phyloP scores from a whole-genome alignment of 1,140 invertebrate genomes.

The Drosophila insularis region DNA sequence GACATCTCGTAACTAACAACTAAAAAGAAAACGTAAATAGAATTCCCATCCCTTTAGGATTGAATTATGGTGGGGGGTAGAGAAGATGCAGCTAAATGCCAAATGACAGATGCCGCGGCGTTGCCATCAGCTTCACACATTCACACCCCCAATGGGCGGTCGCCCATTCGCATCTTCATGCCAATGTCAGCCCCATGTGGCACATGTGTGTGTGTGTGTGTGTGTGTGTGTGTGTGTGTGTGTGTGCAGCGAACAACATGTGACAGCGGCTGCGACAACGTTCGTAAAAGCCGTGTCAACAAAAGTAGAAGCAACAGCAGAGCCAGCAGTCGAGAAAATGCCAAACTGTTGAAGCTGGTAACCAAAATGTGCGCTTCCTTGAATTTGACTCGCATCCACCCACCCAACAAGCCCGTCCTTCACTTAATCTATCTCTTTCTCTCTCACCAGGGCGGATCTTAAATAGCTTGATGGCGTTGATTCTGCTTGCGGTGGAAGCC shows the following conservation, averaged over 20 bases:
- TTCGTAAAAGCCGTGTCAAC: slow-evolving; percentile 73
- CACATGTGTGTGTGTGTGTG: slow-evolving; percentile 5
- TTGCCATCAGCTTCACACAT: slow-evolving; percentile 45
- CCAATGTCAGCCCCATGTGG: slow-evolving; percentile 17
- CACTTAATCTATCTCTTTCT: not conserved
- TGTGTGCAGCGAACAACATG: slow-evolving; percentile 62
- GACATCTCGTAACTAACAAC: slow-evolving; percentile 55
- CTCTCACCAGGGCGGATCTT: slow-evolving; percentile 9
- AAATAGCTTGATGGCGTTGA: slow-evolving; percentile 11
- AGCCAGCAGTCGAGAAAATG: slow-evolving; percentile 32
- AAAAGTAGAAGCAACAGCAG: slow-evolving; percentile 50
- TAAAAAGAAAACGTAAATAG: slow-evolving; percentile 33
- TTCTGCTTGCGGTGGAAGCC: slow-evolving; percentile 13
- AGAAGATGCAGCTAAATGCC: slow-evolving; percentile 52
- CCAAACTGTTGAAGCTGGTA: slow-evolving; percentile 38
- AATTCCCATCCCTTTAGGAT: not conserved
- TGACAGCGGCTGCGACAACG: slow-evolving; percentile 74
- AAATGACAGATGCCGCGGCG: slow-evolving; percentile 59
- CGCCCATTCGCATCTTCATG: slow-evolving; percentile 31
- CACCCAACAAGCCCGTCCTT: not conserved
- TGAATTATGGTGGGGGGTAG: slow-evolving; percentile 41
- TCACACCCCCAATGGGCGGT: slow-evolving; percentile 27
- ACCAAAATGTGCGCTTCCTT: slow-evolving; percentile 40
- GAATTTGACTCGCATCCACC: slow-evolving; percentile 35
- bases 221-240: slow-evolving; percentile 24